A percentile compares a stretch with the other conserved stretches of the same genome.
phyloP scores from a whole-genome alignment of 2,888 invertebrate genomes.

The Eupelmus urozonus region DNA sequence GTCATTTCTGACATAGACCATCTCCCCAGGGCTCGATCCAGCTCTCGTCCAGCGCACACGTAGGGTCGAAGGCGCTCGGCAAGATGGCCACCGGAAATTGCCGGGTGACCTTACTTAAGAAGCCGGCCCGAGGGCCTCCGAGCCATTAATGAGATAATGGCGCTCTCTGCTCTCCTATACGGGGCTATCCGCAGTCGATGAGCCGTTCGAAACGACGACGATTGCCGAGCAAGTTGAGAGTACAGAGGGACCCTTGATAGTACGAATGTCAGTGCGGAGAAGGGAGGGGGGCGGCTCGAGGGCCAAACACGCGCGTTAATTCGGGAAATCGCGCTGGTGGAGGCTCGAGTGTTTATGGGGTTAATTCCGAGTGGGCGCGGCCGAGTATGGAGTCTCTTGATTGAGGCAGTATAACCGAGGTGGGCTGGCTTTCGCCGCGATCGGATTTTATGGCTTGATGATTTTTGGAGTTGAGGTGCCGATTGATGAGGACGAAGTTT shows the following conservation, averaged over 20 bases:
- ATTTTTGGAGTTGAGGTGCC: too few species aligned
- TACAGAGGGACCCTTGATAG: background rate
- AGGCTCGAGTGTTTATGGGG: conserved; percentile 8
- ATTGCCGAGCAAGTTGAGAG: conserved; percentile 28
- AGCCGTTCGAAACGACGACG: conserved; percentile 74
- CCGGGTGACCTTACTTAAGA: conserved; percentile 75
- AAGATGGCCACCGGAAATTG: conserved; percentile 77
- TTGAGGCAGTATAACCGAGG: too few species aligned
- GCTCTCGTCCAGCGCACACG: background rate
- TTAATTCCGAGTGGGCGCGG: background rate
- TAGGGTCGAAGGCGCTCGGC: conserved; percentile 48
- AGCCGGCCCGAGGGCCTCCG: background rate
- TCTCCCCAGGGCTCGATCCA: conserved; percentile 29
- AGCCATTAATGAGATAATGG: conserved; percentile 75
- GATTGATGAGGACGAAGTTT: too few species aligned
- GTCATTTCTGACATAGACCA: background rate
- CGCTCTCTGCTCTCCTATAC: background rate
- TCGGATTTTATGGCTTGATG: too few species aligned
- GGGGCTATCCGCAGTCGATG: conserved; percentile 72
- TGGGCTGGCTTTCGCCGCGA: too few species aligned
- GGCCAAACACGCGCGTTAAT: conserved; percentile 40
- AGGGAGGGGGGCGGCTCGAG: background rate
- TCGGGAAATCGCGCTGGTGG: conserved; percentile 29
- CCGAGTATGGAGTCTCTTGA: too few species aligned
- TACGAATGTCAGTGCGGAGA: background rate